These are phyloP conservation scores for Phoxinus phoxinus DNA, from an alignment of 2,113 vertebrate genomes.

Conservation along the genomic window DNA sequence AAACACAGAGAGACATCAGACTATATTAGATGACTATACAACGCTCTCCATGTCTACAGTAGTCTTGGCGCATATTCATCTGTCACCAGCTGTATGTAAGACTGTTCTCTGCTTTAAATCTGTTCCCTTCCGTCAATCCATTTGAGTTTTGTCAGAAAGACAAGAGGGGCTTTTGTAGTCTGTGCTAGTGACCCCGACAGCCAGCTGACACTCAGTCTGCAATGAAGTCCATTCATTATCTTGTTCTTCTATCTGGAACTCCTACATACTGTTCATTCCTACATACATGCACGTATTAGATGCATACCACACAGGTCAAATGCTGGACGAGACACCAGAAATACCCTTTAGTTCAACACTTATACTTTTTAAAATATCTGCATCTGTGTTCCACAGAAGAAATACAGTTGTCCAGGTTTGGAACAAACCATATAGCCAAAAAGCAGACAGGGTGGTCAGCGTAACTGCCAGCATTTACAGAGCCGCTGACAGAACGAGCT, in stretches of 20 bases:
- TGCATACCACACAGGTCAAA: neutral
- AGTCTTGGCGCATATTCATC: neutral
- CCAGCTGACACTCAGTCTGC: constrained; percentile 20
- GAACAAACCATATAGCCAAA: neutral
- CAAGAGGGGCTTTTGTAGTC: constrained; percentile 52
- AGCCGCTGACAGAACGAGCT: neutral
- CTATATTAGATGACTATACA: neutral
- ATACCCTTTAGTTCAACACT: neutral
- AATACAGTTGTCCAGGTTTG: neutral
- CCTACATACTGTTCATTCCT: constrained; percentile 12
- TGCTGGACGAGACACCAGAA: neutral
- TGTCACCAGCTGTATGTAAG: neutral
- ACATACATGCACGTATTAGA: neutral
- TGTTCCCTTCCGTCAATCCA: constrained; percentile 37
- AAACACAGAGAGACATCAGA: neutral
- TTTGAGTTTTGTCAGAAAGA: constrained; percentile 14
- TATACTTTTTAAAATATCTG: neutral
- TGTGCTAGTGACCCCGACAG: constrained; percentile 6
- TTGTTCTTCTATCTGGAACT: neutral
- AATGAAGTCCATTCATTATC: constrained; percentile 51
- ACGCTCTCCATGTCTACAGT: neutral
- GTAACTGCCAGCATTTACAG: constrained; percentile 15
- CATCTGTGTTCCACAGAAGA: neutral
- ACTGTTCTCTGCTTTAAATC: constrained; percentile 21
- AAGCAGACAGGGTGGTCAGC: constrained; percentile 16